These are phyloP conservation scores for Chaenogobius annularis DNA, from an alignment of 2,113 vertebrate species.

Conservation along the genomic window DNA sequence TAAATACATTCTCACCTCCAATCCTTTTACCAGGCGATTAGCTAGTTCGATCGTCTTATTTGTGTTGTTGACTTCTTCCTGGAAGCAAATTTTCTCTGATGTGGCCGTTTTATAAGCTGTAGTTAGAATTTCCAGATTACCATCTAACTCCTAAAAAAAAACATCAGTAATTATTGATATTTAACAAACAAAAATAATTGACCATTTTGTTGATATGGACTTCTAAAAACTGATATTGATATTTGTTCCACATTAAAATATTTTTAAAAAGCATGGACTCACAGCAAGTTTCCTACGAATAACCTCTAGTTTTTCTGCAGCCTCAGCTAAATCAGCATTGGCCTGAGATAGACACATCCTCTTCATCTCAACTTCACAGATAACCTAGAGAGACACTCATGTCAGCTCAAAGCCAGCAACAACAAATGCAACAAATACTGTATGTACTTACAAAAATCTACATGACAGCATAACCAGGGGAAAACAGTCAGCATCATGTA, in stretches of 20 bases:
- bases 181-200: neutral
- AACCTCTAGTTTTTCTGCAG: constrained; percentile 76
- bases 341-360: constrained; percentile 76
- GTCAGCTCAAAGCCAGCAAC: neutral
- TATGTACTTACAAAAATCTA: constrained; percentile 84
- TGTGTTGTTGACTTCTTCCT: constrained; percentile 92
- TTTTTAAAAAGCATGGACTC: constrained; percentile 25
- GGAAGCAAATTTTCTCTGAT: constrained; percentile 89
- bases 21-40: constrained; percentile 94
- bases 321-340: constrained; percentile 73
- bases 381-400: constrained; percentile 54
- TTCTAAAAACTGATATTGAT: neutral
- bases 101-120: constrained; percentile 85
- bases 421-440: neutral
- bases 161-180: neutral
- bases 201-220: neutral
- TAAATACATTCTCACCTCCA: constrained; percentile 79
- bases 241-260: neutral
- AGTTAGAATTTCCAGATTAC: constrained; percentile 85
- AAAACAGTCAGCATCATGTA: neutral
- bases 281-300: constrained; percentile 78
- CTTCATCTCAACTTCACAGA: constrained; percentile 78
- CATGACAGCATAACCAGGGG: constrained; percentile 67
- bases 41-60: constrained; percentile 95
- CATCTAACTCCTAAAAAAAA: constrained; percentile 83